Evolutionary conservation across 92 coral and sea anemone genomes (phyloP).

Genomic region (Zoanthus sansibaricus): DNA sequence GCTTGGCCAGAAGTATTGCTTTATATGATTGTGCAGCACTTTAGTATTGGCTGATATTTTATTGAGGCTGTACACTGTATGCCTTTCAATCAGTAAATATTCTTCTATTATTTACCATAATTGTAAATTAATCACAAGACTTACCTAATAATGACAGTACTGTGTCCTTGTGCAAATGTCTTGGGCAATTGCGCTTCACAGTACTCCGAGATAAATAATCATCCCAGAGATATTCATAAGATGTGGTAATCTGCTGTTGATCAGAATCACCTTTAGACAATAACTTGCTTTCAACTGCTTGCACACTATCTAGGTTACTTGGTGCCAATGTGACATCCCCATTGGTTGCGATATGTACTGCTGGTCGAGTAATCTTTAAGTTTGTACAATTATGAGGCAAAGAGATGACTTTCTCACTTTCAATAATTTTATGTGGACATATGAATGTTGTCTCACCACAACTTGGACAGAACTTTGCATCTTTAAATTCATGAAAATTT

Average conservation of each 20-base stretch:
- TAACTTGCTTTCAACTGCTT: conserved; percentile 51
- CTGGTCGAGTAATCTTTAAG: conserved; percentile 91
- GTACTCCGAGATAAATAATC: conserved; percentile 73
- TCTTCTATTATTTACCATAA: no score
- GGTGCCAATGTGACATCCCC: conserved; percentile 59
- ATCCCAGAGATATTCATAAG: conserved; percentile 89
- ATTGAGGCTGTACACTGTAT: no score
- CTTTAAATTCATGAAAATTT: conserved; percentile 92
- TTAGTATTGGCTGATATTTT: no score
- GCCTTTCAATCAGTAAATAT: no score
- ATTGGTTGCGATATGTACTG: conserved; percentile 68
- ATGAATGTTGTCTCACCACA: conserved; percentile 93
- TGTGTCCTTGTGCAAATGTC: conserved; percentile 73
- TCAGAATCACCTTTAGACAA: conserved; percentile 72
- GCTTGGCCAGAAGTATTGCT: no score
- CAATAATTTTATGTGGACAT: conserved; percentile 93
- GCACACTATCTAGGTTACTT: conserved; percentile 73
- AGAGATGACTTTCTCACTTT: conserved; percentile 75
- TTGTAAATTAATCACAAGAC: neutral
- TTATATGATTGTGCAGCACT: no score
- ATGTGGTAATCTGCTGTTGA: conserved; percentile 86
- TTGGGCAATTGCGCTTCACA: conserved; percentile 63
- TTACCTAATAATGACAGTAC: conserved; percentile 74
- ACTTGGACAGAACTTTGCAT: conserved; percentile 91
- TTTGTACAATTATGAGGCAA: conserved; percentile 96